These are phyloP conservation scores for Corydoras maculifer DNA, from an alignment of 2,113 vertebrate genomes.

Conservation along the genomic window DNA sequence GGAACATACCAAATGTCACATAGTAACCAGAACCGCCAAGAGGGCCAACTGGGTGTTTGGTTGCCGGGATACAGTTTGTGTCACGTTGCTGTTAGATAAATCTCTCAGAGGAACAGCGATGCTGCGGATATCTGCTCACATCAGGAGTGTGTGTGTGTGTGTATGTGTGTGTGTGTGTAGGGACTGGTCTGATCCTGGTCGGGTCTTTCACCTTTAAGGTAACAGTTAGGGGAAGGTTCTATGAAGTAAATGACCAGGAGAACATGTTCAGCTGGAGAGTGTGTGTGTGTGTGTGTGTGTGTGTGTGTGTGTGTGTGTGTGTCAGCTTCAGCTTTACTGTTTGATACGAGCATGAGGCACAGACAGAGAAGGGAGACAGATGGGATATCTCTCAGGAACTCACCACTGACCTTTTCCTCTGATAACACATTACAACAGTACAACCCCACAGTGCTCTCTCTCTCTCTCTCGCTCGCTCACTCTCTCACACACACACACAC, in stretches of 20 bases:
- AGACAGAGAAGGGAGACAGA: slow-evolving; percentile 44
- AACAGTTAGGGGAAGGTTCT: background rate
- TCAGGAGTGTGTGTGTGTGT: too few relatives aligned
- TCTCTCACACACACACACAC: slow-evolving; percentile 15
- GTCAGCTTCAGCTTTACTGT: background rate
- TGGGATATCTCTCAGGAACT: slow-evolving; percentile 55
- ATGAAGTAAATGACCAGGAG: background rate
- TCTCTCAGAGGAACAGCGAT: too few relatives aligned
- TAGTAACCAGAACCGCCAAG: too few relatives aligned
- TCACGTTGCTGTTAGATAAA: too few relatives aligned
- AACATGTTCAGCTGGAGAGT: background rate
- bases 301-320: background rate
- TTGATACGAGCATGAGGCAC: background rate
- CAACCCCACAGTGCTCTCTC: slow-evolving; percentile 21
- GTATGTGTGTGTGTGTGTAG: too few relatives aligned
- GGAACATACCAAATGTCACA: too few relatives aligned
- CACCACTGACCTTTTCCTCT: slow-evolving; percentile 62
- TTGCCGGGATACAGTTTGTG: too few relatives aligned
- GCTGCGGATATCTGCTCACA: too few relatives aligned
- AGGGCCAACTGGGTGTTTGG: too few relatives aligned
- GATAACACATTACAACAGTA: slow-evolving; percentile 64
- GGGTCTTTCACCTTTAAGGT: too few relatives aligned
- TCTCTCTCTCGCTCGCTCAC: slow-evolving; percentile 2
- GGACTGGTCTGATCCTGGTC: too few relatives aligned
- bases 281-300: slow-evolving; percentile 17